Conservation (phyloP, 92 coral and sea anemone genomes). For the Scolanthus callimorphus region DNA sequence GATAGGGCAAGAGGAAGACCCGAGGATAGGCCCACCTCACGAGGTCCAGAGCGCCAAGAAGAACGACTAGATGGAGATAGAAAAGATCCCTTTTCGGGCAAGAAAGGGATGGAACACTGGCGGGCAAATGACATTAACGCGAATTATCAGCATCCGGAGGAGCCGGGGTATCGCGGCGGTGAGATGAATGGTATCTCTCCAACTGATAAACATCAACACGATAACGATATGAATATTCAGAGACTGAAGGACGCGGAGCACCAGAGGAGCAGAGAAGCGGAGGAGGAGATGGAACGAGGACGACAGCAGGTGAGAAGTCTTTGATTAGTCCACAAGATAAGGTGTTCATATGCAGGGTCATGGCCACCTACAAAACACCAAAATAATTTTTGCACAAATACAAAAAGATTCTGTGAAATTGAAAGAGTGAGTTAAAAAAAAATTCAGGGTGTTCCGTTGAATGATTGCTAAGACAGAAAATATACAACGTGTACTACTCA, state of each 20-base stretch:
- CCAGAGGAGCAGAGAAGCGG: slow-evolving; percentile 1
- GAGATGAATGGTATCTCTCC: too few species aligned
- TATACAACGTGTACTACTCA: too few species aligned
- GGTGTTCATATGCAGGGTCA: too few species aligned
- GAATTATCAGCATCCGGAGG: slow-evolving; percentile 1
- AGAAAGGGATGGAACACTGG: too few species aligned
- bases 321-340: too few species aligned
- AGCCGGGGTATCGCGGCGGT: background rate
- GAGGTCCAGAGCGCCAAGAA: background rate
- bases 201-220: slow-evolving; percentile 1
- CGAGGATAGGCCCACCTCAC: background rate
- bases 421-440: too few species aligned
- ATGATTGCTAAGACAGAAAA: too few species aligned
- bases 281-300: slow-evolving; percentile 19
- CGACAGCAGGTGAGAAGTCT: slow-evolving; percentile 11
- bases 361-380: too few species aligned
- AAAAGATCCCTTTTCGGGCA: too few species aligned
- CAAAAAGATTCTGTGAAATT: too few species aligned
- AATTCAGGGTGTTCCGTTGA: too few species aligned
- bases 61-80: slow-evolving; percentile 6
- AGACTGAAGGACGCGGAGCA: background rate
- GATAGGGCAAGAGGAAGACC: slow-evolving; percentile 4
- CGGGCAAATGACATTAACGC: slow-evolving; percentile 4
- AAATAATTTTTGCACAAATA: too few species aligned
- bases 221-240: background rate